These are phyloP conservation scores for Bombylius discolor DNA, from an alignment of 2,888 invertebrate species.

Conservation along the genomic window DNA sequence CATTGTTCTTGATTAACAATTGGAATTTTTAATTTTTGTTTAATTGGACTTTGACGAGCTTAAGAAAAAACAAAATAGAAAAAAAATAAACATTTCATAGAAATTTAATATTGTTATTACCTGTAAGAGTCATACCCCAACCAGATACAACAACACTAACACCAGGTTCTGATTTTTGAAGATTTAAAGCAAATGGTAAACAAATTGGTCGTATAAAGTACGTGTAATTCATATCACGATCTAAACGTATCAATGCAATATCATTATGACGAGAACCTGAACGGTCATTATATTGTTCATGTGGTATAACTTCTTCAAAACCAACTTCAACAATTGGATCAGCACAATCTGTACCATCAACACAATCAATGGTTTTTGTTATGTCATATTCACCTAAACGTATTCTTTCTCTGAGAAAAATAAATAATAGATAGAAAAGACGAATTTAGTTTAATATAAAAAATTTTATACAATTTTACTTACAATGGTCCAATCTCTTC, in stretches of 20 bases:
- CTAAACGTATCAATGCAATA: conserved; percentile 55
- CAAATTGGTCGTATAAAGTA: conserved; percentile 48
- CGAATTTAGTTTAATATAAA: not conserved
- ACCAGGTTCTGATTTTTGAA: conserved; percentile 13
- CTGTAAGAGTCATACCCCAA: conserved; percentile 45
- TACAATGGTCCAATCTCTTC: conserved; percentile 42
- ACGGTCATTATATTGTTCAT: conserved; percentile 47
- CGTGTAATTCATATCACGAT: conserved; percentile 40
- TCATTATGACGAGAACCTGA: conserved; percentile 51
- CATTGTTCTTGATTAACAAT: conserved; percentile 40
- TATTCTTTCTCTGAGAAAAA: conserved; percentile 21
- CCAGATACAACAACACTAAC: conserved; percentile 42
- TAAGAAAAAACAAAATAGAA: not conserved
- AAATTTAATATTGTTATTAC: no score
- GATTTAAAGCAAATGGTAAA: conserved; percentile 34
- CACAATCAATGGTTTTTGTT: conserved; percentile 27
- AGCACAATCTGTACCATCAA: conserved; percentile 33
- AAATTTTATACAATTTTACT: conserved; percentile 21
- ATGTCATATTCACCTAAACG: conserved; percentile 31
- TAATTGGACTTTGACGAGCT: conserved; percentile 42
- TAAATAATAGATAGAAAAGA: not conserved
- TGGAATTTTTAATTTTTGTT: conserved; percentile 41
- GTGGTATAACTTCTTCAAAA: conserved; percentile 49
- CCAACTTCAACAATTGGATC: conserved; percentile 44
- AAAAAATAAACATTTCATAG: no score